phyloP scores from a whole-genome alignment of 2,888 invertebrate species.

The Serripes groenlandicus region DNA sequence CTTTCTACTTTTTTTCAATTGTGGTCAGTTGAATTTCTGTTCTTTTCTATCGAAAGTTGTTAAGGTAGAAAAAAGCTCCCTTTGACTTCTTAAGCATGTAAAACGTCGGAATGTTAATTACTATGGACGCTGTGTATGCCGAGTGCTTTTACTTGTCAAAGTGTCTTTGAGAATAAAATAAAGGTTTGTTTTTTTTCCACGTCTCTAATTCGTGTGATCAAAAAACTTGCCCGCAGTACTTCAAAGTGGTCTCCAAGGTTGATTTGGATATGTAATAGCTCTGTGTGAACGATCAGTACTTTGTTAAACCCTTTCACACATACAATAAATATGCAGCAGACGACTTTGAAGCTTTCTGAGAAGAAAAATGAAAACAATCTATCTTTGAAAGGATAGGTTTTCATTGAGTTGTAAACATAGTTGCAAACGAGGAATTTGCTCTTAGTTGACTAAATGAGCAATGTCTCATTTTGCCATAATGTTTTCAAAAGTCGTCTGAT shows the following conservation, averaged over 20 bases:
- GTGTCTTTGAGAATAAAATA: neutral
- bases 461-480: no score
- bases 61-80: neutral
- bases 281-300: no score
- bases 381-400: no score
- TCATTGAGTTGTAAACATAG: no score
- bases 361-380: no score
- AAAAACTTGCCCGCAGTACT: conserved; percentile 1
- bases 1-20: conserved; percentile 49
- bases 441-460: no score
- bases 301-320: no score
- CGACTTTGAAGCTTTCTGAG: no score
- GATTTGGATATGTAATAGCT: conserved; percentile 20
- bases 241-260: conserved; percentile 6
- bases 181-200: no score
- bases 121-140: neutral
- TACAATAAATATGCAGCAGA: no score
- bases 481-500: no score
- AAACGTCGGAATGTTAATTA: conserved; percentile 53
- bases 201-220: neutral
- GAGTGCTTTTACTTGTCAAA: conserved; percentile 13
- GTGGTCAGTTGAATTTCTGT: conserved; percentile 34
- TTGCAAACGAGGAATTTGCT: no score
- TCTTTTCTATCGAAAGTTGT: conserved; percentile 13
- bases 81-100: conserved; percentile 38